Evolutionary conservation across 1,140 invertebrate genomes (phyloP).

Genomic region (Pseudomyrmex cubaensis): DNA sequence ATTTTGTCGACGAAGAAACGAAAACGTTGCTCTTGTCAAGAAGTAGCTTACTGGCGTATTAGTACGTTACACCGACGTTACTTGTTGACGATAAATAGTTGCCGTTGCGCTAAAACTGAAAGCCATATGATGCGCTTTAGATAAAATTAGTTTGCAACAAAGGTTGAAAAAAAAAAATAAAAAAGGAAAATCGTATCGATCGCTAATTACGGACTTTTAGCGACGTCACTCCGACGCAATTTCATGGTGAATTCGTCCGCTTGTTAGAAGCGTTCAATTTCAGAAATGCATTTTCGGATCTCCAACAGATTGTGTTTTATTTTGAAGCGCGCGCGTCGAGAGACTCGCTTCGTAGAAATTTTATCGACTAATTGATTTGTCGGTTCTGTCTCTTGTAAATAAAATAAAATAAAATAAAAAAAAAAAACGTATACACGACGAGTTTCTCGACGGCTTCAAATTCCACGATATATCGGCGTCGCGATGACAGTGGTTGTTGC

Average conservation of each 20-base stretch:
- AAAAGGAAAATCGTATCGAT: neutral
- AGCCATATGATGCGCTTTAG: neutral
- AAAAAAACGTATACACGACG: neutral
- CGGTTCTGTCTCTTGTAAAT: neutral
- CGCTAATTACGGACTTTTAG: neutral
- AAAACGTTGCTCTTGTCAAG: constrained; percentile 36
- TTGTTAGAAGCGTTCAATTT: neutral
- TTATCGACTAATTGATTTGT: neutral
- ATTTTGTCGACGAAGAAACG: constrained; percentile 38
- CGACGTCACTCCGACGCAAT: neutral
- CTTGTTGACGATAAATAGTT: constrained; percentile 20
- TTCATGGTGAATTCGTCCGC: neutral
- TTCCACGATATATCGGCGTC: neutral
- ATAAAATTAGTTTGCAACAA: constrained; percentile 16
- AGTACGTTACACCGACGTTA: neutral
- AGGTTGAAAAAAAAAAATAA: neutral
- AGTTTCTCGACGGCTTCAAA: neutral
- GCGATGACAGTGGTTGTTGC: constrained; percentile 63
- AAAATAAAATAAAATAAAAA: no score
- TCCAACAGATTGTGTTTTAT: constrained; percentile 10
- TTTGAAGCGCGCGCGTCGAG: neutral
- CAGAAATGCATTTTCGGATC: neutral
- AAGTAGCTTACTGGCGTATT: neutral
- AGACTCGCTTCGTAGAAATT: neutral
- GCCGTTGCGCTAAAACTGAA: constrained; percentile 5